These are phyloP conservation scores for Propithecus coquereli DNA, from an alignment of 2,113 vertebrate species.

Conservation along the genomic window DNA sequence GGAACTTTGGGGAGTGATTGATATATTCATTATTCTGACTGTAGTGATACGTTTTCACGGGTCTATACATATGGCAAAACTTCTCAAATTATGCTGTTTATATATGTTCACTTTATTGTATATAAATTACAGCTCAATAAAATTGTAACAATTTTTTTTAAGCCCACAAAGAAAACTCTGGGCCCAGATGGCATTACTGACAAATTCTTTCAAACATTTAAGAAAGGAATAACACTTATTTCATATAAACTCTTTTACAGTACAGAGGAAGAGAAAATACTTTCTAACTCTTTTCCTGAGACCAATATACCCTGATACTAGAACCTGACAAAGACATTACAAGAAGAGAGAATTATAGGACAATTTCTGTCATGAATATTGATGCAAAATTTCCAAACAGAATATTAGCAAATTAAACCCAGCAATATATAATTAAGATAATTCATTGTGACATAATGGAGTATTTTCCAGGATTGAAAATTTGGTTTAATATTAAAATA, in stretches of 20 bases:
- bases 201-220: neutral
- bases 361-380: neutral
- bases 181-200: neutral
- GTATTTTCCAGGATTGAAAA: neutral
- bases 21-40: neutral
- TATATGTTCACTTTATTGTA: neutral
- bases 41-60: neutral
- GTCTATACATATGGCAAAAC: neutral
- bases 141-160: neutral
- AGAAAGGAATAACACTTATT: neutral
- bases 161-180: neutral
- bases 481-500: neutral
- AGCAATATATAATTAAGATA: neutral
- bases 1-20: neutral
- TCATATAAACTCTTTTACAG: neutral
- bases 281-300: neutral
- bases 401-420: neutral
- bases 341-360: neutral
- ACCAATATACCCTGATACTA: neutral
- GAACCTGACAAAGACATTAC: neutral
- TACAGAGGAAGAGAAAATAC: neutral
- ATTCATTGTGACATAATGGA: neutral
- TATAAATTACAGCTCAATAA: neutral
- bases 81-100: neutral
- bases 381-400: neutral